Percentiles rank a stretch among this genome's conserved stretches.
Evolutionary conservation across 2,113 vertebrate species (phyloP).

Genomic region (Cricetomys ansorgei): DNA sequence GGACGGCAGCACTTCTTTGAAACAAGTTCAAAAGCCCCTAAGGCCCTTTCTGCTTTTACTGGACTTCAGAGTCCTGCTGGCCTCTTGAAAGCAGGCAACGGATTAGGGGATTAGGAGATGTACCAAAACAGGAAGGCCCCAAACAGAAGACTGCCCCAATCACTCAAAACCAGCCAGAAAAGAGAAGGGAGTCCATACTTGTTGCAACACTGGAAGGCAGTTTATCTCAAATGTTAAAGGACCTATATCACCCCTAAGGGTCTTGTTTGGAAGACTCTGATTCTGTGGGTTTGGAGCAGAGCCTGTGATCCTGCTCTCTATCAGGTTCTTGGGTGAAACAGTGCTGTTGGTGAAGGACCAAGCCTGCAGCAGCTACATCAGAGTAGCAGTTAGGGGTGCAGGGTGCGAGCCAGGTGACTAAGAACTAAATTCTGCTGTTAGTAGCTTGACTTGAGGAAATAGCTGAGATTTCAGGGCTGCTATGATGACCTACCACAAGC

Average conservation of each 20-base stretch:
- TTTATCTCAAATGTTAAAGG: neutral
- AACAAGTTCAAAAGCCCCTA: neutral
- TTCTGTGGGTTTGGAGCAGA: neutral
- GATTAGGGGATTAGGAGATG: neutral
- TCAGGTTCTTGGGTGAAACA: neutral
- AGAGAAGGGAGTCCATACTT: neutral
- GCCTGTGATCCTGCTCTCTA: slow-evolving; percentile 24
- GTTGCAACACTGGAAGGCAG: neutral
- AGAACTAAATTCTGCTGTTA: neutral
- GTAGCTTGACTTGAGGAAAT: neutral
- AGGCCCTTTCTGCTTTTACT: neutral
- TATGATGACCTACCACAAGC: neutral
- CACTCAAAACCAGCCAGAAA: neutral
- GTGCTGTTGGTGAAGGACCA: neutral
- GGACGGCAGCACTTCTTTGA: neutral
- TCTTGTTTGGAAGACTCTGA: neutral
- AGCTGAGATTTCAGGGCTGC: neutral
- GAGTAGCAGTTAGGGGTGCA: neutral
- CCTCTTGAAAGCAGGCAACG: neutral
- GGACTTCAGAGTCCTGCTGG: neutral
- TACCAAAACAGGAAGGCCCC: neutral
- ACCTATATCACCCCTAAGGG: neutral
- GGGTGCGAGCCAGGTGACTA: neutral
- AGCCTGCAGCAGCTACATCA: neutral
- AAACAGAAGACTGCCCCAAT: neutral